Evolutionary conservation across 2,797 vertebrate species (phyloP).

Genomic region (Stomatorhinus walkeri): DNA sequence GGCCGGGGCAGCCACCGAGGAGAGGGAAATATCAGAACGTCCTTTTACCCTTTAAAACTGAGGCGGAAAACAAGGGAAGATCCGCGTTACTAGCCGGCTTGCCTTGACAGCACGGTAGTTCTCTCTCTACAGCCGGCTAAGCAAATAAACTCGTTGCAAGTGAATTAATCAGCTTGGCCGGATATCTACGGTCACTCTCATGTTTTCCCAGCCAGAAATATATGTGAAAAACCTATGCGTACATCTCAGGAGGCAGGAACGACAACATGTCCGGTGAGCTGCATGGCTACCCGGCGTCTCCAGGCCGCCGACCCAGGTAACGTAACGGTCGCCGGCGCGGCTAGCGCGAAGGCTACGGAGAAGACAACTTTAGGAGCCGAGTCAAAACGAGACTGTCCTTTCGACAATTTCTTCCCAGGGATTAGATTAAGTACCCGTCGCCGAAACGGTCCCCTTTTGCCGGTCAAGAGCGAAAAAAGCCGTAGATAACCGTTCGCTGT

Average conservation of each 20-base stretch:
- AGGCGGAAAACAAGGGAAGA: background rate
- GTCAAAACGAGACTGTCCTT: background rate
- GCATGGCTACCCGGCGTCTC: conserved; percentile 6
- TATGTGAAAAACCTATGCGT: background rate
- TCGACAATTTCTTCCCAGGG: background rate
- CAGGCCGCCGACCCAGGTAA: conserved; percentile 25
- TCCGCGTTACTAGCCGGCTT: background rate
- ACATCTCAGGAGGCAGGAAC: background rate
- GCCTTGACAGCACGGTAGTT: background rate
- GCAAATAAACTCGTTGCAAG: background rate
- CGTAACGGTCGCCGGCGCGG: conserved; percentile 30
- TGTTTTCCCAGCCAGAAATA: background rate
- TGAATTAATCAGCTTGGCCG: background rate
- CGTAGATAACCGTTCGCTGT: conserved; percentile 44
- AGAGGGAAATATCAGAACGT: background rate
- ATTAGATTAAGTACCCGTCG: conserved; percentile 33
- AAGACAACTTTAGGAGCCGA: background rate
- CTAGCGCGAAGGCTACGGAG: background rate
- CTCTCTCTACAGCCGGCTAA: background rate
- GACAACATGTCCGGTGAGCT: background rate
- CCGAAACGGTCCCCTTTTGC: conserved; percentile 40
- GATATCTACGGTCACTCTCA: background rate
- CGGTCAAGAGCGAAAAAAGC: conserved; percentile 55
- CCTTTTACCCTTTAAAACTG: background rate
- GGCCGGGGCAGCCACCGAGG: background rate